Evolutionary conservation across 2,888 invertebrate genomes (phyloP), one percentile per base, ranked within the genome.

Genomic region (Morpho deidamia): DNA sequence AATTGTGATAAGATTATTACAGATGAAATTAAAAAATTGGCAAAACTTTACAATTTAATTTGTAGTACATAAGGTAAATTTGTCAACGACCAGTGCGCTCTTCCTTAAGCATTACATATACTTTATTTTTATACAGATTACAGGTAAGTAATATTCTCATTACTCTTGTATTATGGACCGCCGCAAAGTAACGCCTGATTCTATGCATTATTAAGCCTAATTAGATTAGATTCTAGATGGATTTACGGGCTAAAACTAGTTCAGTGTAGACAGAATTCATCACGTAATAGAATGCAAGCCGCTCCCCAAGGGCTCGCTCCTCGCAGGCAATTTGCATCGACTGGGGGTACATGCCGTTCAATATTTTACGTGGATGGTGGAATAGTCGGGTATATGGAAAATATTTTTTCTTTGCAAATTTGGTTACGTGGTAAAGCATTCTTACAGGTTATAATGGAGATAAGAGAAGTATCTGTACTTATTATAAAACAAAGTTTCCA

Each of bases 201-300:
- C n/a, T n/a, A n/a, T 23, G 23, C 23, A 23, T 34, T 34, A 12
- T 33, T 11, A 47, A 33, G 32, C 12, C 8, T 41, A 23, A 23
- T 23, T 23, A 5, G 23, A 23, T 23, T 23, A 23, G 23, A 23
- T 23, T 23, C 23, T 23, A 43, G 45, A 53, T 42, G 41, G 41
- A 34, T 32, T 46, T 38, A 48, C 47, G 53, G 56, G 56, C 34
- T 34, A 14, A 40, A 50, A 47, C 55, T 58, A 58, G 58, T 50
- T 53, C 48, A 55, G 47, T 50, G 51, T 51, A 59, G 56, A 56
- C 60, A 55, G 58, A 62, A 67, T 67, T 70, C 65, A 69, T 69
- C 71, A 68, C 69, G 68, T 72, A 72, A 71, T 73, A 67, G 70
- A 70, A 71, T 68, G 69, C 70, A 69, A 66, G 66, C 61, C 59